Evolutionary conservation across 2,888 invertebrate species (phyloP), one percentile per base, ranked within the genome.

Genomic region (Habroteleia sp.): DNA sequence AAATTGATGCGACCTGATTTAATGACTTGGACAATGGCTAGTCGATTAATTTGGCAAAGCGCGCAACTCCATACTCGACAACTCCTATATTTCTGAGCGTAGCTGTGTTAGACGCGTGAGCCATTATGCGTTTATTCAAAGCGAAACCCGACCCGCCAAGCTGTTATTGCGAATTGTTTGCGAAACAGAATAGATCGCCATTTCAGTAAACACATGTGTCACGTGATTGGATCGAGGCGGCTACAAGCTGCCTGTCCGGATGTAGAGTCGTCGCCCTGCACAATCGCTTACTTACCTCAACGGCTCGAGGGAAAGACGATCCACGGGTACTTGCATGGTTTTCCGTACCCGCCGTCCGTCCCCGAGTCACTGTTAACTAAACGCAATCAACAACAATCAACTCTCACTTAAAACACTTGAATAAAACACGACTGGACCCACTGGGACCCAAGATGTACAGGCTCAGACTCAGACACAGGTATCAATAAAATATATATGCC

Each of bases 181-280:
- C 65, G 78, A 80, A 79, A 79, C 69, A 52, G 69, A 71, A 62
- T 78, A 74, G 74, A 80, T 83, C 87, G 86, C 88, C 88, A 88
- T 88, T 87, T 88, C 86, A 83, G 88, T 88, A 88, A 88, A 88
- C 88, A 88, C 74, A 83, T 2, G 74, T 82, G 46, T 88, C 88
- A 88, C 88, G 87, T 88, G 88, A 88, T 82, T 79, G 72, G 78
- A 73, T 77, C 79, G 69, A 79, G 74, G 81, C 78, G 75, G 77
- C 78, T 68, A 84, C 81, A 83, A 81, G 79, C 83, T 82, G 82
- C 20, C 25, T 35, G 35, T 35, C 58, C 16, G 58, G 37, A n/a
- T 10, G 29, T 10, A 4, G 29, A 10, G 10, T 10, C 10, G n/a
- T 2, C 2, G 6, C n/a, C 10, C 8, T 8, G 8, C 35, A 10